These are phyloP conservation scores for Onthophagus taurus DNA, from an alignment of 1,140 invertebrate species.

Conservation along the genomic window DNA sequence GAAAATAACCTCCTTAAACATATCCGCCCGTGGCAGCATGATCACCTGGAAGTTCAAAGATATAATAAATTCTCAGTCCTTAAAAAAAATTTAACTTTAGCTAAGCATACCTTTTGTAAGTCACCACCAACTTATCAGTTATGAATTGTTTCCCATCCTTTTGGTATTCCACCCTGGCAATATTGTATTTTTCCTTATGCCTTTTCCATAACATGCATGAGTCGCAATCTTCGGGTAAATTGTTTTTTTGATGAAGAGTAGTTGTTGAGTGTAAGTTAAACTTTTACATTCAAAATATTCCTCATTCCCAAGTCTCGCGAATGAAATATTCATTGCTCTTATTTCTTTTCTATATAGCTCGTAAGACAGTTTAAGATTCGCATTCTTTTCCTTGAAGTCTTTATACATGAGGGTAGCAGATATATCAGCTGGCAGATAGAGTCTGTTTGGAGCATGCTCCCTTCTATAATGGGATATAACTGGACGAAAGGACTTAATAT, in stretches of 20 bases:
- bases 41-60: too few relatives aligned
- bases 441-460: conserved; percentile 10
- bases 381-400: conserved; percentile 12
- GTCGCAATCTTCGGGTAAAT: not conserved
- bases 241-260: conserved; percentile 8
- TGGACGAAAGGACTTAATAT: conserved; percentile 9
- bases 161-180: too few relatives aligned
- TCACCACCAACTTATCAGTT: too few relatives aligned
- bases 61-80: too few relatives aligned
- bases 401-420: conserved; percentile 11
- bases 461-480: conserved; percentile 12
- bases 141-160: too few relatives aligned
- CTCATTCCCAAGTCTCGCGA: not conserved
- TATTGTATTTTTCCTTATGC: too few relatives aligned
- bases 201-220: too few relatives aligned
- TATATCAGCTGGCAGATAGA: conserved; percentile 15
- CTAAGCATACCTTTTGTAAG: too few relatives aligned
- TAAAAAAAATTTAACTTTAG: too few relatives aligned
- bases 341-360: not conserved
- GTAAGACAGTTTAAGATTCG: too few relatives aligned
- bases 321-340: conserved; percentile 1
- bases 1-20: conserved; percentile 21
- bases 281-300: conserved; percentile 1
- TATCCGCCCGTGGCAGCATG: too few relatives aligned
- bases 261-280: conserved; percentile 17